Conservation (phyloP, 2,888 invertebrate genomes). For the Druceiella hillmani region DNA sequence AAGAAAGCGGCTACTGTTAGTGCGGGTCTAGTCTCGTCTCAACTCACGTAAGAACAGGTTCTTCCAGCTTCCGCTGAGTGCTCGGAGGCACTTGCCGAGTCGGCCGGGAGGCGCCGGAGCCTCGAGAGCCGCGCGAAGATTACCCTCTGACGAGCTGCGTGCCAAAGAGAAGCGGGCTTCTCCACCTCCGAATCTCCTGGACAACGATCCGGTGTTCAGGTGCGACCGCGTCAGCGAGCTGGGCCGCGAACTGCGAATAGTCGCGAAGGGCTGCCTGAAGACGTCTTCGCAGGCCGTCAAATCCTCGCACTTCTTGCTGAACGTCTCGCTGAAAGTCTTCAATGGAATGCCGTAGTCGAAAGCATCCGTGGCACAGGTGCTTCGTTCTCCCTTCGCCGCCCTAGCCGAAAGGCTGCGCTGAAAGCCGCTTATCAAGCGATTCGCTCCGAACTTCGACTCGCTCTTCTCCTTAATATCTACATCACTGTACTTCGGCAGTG, state of each 20-base stretch:
- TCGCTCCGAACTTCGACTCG: slow-evolving; percentile 17
- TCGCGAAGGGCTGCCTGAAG: slow-evolving; percentile 40
- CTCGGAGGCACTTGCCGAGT: slow-evolving; percentile 66
- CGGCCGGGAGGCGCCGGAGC: slow-evolving; percentile 43
- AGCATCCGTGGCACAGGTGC: no score
- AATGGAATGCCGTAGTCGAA: slow-evolving; percentile 41
- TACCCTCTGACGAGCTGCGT: slow-evolving; percentile 68
- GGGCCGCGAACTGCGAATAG: slow-evolving; percentile 43
- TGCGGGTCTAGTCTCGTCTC: no score
- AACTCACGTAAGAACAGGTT: slow-evolving; percentile 76
- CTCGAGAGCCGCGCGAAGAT: slow-evolving; percentile 46
- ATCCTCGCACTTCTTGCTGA: slow-evolving; percentile 25
- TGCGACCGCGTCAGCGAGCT: slow-evolving; percentile 27
- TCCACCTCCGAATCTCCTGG: slow-evolving; percentile 44
- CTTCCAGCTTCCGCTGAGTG: slow-evolving; percentile 74
- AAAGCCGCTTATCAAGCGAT: slow-evolving; percentile 43
- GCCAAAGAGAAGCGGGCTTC: slow-evolving; percentile 43
- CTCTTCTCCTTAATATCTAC: no score
- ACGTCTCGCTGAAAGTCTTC: slow-evolving; percentile 34
- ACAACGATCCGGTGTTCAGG: slow-evolving; percentile 24
- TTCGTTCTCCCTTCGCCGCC: slow-evolving; percentile 32
- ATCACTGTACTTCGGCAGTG: no score
- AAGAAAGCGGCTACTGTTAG: no score
- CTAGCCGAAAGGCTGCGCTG: slow-evolving; percentile 43
- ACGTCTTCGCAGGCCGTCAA: slow-evolving; percentile 18